Conservation (phyloP, 1,140 invertebrate genomes). For the Phymastichus coffea region DNA sequence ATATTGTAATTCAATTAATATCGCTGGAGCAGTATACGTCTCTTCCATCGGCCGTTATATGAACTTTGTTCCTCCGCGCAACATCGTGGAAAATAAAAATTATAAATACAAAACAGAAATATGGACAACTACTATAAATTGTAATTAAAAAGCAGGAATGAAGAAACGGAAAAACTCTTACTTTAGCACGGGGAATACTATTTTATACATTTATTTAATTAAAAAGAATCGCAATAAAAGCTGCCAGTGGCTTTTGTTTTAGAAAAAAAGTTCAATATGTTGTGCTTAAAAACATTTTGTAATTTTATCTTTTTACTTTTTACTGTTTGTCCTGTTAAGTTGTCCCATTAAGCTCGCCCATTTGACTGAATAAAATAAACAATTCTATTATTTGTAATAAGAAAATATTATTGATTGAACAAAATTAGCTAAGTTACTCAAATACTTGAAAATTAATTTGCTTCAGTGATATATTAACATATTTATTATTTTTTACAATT, state of each 20-base stretch:
- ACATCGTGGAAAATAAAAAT: slow-evolving; percentile 36
- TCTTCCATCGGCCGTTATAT: slow-evolving; percentile 45
- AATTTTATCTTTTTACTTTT: slow-evolving; percentile 32
- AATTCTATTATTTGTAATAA: slow-evolving; percentile 19
- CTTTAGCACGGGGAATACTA: slow-evolving; percentile 40
- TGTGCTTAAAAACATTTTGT: slow-evolving; percentile 28
- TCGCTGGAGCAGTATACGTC: slow-evolving; percentile 42
- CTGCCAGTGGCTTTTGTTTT: slow-evolving; percentile 41
- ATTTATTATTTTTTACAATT: no score
- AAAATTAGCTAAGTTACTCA: no score
- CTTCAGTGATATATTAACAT: no score
- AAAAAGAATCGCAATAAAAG: slow-evolving; percentile 35
- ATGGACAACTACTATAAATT: slow-evolving; percentile 40
- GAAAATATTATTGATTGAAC: slow-evolving; percentile 7
- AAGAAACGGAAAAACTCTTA: slow-evolving; percentile 30
- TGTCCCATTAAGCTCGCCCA: slow-evolving; percentile 8
- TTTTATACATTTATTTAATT: slow-evolving; percentile 54
- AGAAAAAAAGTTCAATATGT: slow-evolving; percentile 20
- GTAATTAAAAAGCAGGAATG: slow-evolving; percentile 40
- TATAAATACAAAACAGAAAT: slow-evolving; percentile 37
- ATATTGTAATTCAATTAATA: slow-evolving; percentile 54
- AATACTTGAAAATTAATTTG: no score
- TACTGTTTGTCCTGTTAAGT: slow-evolving; percentile 20
- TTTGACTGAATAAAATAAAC: slow-evolving; percentile 26
- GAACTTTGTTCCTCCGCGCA: slow-evolving; percentile 47